phyloP scores from a whole-genome alignment of 92 coral and sea anemone genomes.

The Paragorgia papillata region DNA sequence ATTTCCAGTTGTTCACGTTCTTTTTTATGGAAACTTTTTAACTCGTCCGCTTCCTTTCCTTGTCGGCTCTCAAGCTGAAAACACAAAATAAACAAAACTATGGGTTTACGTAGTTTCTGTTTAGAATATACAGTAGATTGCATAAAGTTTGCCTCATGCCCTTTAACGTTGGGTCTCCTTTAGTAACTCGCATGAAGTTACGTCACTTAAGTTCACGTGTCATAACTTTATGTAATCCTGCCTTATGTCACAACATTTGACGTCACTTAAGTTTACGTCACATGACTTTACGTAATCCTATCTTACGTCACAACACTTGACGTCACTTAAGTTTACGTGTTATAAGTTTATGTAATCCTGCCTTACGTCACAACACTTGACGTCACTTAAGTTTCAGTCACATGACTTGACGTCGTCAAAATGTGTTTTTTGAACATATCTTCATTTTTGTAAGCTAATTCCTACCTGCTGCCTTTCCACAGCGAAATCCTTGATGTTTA shows the following conservation, averaged over 20 bases:
- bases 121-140: too few species aligned
- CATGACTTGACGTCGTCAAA: background rate
- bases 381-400: background rate
- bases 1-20: slow-evolving; percentile 80
- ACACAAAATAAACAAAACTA: background rate
- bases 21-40: slow-evolving; percentile 75
- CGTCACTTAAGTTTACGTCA: too few species aligned
- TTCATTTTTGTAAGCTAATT: background rate
- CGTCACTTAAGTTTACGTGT: too few species aligned
- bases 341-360: background rate
- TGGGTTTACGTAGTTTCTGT: too few species aligned
- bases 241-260: too few species aligned
- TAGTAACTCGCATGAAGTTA: too few species aligned
- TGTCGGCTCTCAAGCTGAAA: slow-evolving; percentile 79
- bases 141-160: too few species aligned
- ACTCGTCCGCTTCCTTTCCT: slow-evolving; percentile 77
- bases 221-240: background rate
- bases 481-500: slow-evolving; percentile 74
- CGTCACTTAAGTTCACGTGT: background rate
- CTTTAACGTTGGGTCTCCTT: too few species aligned
- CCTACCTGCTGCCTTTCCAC: slow-evolving; percentile 82
- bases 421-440: background rate
- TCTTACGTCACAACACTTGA: too few species aligned
- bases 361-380: too few species aligned
- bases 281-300: background rate